These are phyloP conservation scores for Neolamprologus variostigma DNA, from an alignment of 2,113 vertebrate genomes.

Conservation along the genomic window DNA sequence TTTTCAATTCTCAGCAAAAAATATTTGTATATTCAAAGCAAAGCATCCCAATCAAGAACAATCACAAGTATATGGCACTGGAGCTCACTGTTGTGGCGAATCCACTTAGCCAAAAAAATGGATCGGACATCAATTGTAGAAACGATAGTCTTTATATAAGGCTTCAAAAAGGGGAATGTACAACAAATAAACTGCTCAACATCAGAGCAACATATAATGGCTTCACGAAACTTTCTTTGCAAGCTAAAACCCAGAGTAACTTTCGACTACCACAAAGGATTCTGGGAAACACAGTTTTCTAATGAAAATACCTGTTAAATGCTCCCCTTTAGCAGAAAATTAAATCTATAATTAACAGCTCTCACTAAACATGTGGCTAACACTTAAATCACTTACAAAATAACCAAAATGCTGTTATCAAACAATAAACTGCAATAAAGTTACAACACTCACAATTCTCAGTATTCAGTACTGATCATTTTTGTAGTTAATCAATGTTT, in stretches of 20 bases:
- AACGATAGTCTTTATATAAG: too few relatives aligned
- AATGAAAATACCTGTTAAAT: too few relatives aligned
- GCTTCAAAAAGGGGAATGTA: too few relatives aligned
- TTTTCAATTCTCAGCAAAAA: not conserved
- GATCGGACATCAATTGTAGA: too few relatives aligned
- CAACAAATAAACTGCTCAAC: too few relatives aligned
- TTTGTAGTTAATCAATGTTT: not conserved
- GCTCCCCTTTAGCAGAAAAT: not conserved
- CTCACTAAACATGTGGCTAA: not conserved
- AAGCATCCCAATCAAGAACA: not conserved
- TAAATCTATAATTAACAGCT: not conserved
- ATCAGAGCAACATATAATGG: too few relatives aligned
- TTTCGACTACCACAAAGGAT: too few relatives aligned
- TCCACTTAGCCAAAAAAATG: not conserved
- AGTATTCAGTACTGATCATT: not conserved
- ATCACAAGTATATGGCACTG: not conserved
- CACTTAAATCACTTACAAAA: not conserved
- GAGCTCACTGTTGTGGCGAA: not conserved
- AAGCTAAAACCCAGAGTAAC: too few relatives aligned
- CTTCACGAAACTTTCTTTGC: too few relatives aligned
- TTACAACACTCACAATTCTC: not conserved
- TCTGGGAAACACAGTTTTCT: too few relatives aligned
- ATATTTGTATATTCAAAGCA: not conserved
- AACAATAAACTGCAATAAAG: not conserved
- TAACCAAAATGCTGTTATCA: not conserved